Conservation (phyloP, 2,113 vertebrate genomes). For the Oncorhynchus nerka region DNA sequence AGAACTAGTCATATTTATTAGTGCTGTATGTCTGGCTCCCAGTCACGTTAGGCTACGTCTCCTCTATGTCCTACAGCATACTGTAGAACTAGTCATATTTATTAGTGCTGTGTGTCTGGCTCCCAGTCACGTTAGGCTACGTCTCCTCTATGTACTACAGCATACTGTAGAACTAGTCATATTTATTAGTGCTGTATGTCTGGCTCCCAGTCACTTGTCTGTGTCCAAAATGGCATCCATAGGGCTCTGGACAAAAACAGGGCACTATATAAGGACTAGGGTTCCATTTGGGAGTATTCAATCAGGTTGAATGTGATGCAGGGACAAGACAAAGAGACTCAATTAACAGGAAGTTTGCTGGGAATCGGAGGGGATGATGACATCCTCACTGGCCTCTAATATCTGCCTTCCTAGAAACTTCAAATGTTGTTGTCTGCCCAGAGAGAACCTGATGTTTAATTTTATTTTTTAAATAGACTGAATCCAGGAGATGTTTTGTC, state of each 20-base stretch:
- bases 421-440: not conserved
- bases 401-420: not conserved
- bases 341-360: slow-evolving; percentile 49
- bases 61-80: slow-evolving; percentile 9
- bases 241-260: no score
- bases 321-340: slow-evolving; percentile 19
- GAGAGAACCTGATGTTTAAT: not conserved
- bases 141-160: slow-evolving; percentile 31
- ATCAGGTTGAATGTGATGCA: slow-evolving; percentile 38
- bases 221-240: no score
- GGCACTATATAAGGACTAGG: no score
- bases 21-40: slow-evolving; percentile 62
- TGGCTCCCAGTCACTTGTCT: slow-evolving; percentile 41
- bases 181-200: slow-evolving; percentile 63
- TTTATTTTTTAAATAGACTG: not conserved
- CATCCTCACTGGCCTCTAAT: not conserved
- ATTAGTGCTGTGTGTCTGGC: slow-evolving; percentile 66
- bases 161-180: slow-evolving; percentile 50
- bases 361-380: slow-evolving; percentile 1
- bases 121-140: slow-evolving; percentile 41
- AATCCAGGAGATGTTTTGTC: slow-evolving; percentile 27
- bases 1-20: slow-evolving; percentile 58
- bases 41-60: slow-evolving; percentile 46
- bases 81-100: slow-evolving; percentile 54
- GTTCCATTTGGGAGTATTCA: slow-evolving; percentile 1